Evolutionary conservation across 92 coral and sea anemone genomes (phyloP), one percentile per base, ranked within the genome.

Genomic region (Hydrozoanthus gracilis): DNA sequence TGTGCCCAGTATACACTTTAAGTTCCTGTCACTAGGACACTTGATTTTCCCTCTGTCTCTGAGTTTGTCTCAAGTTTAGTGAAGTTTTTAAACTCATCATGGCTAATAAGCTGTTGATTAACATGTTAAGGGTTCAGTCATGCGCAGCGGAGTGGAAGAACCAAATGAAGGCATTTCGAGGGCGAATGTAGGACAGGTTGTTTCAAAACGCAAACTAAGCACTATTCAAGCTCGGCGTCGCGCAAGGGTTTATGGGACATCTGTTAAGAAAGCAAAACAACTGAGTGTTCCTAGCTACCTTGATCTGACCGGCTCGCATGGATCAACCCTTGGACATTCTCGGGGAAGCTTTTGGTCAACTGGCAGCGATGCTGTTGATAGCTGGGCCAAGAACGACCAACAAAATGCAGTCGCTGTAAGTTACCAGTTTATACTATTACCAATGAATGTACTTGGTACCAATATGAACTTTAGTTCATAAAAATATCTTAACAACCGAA

Each of bases 161-260:
- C 7, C 11, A 61, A 13, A 61, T 13, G 67, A 61, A 64, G 7
- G 7, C n/a, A 35, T 7, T 4, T 6, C 69, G 7, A 3, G 1
- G 69, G 20, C 69, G 18, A n/a, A 64, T n/a, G 18, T 9, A 64
- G 69, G 18, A 4, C 69, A 16, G n/a, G 39, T 35, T n/a, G 69
- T 64, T 13, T 2, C 35, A 5, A 76, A 49, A 52, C 85, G 80
- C 72, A 45, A 73, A 76, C 72, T 88, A 44, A 88, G 88, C 56
- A 88, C 91, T 83, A 88, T 87, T 8, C 91, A 88, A 68, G 91
- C 91, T 13, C 91, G 88, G 0, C 91, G 91, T 4, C 88, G 91
- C 16, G 91, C 91, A 3, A 75, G 88, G 52, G 88, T 76, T 11
- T 88, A 88, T 73, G 44, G 84, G n/a, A 83, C 56, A 27, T 52